Percentiles rank a stretch among this genome's conserved stretches.
phyloP scores from a whole-genome alignment of 1,140 invertebrate species.

The Pseudomyrmex pallidus region DNA sequence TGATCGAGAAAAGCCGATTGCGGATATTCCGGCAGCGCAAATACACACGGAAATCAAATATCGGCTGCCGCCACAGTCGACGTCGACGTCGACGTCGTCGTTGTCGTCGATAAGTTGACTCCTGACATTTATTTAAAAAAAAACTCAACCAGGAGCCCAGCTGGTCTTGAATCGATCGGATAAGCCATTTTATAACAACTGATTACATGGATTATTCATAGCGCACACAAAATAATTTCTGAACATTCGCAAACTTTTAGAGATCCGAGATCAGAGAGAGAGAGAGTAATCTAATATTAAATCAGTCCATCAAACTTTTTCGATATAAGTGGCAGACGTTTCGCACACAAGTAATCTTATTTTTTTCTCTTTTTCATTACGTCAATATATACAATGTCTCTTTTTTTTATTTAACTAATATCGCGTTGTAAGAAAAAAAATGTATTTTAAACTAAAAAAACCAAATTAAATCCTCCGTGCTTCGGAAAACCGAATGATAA shows the following conservation, averaged over 20 bases:
- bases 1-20: slow-evolving; percentile 33
- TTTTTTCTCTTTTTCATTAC: too few species aligned
- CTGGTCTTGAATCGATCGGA: not conserved
- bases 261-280: not conserved
- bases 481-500: not conserved
- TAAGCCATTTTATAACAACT: not conserved
- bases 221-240: not conserved
- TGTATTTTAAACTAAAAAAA: too few species aligned
- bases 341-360: not conserved
- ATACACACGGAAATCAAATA: slow-evolving; percentile 64
- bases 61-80: slow-evolving; percentile 14
- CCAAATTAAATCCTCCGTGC: too few species aligned
- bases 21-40: slow-evolving; percentile 41
- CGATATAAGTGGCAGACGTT: not conserved
- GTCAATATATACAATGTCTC: too few species aligned
- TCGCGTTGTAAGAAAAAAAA: too few species aligned
- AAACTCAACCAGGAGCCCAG: slow-evolving; percentile 1
- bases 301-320: slow-evolving; percentile 16
- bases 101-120: slow-evolving; percentile 46
- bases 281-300: not conserved
- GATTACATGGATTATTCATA: slow-evolving; percentile 22
- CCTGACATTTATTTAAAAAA: slow-evolving; percentile 61
- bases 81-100: not conserved
- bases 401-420: too few species aligned
- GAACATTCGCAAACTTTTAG: slow-evolving; percentile 17